Evolutionary conservation across 2,797 vertebrate species (phyloP).

Genomic region (Phrynocephalus forsythii): DNA sequence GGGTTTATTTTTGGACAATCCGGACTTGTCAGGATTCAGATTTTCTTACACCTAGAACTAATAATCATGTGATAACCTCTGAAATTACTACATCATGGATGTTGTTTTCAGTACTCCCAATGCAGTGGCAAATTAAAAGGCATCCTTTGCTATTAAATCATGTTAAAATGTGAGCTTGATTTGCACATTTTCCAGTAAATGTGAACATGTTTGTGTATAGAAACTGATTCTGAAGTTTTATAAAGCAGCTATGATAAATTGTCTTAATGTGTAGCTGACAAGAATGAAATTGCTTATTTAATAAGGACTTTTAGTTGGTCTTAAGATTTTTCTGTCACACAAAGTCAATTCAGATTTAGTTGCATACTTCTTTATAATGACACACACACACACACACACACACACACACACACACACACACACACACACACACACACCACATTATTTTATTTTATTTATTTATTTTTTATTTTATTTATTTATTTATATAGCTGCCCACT

Average conservation of each 20-base stretch:
- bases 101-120: neutral
- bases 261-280: neutral
- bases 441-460: too few species aligned
- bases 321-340: neutral
- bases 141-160: neutral
- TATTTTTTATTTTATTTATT: too few species aligned
- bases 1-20: too few species aligned
- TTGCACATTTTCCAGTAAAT: neutral
- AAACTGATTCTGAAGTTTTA: neutral
- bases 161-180: neutral
- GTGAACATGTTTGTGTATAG: neutral
- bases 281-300: neutral
- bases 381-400: neutral
- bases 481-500: too few species aligned
- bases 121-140: neutral
- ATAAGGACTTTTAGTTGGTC: neutral
- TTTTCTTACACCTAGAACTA: too few species aligned
- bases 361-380: neutral
- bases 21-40: too few species aligned
- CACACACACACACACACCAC: too few species aligned
- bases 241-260: neutral
- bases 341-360: neutral
- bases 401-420: neutral
- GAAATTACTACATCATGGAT: neutral
- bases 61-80: neutral